These are phyloP conservation scores for Phalacrocorax aristotelis DNA, from an alignment of 2,113 vertebrate genomes.

Conservation along the genomic window DNA sequence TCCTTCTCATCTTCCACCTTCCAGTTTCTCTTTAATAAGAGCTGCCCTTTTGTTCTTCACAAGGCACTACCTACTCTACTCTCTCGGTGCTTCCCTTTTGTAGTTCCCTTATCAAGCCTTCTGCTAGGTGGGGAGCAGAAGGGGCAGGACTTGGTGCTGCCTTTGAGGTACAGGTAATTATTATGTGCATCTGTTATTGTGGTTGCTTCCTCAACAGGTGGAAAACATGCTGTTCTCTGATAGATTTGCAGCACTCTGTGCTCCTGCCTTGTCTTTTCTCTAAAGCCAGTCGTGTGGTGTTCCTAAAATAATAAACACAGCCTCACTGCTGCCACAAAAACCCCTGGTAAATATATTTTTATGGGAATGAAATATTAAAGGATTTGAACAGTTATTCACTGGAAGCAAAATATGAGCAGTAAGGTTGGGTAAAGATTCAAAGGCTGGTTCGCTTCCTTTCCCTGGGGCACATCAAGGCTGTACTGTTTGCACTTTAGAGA, in stretches of 20 bases:
- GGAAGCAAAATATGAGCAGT: slow-evolving; percentile 64
- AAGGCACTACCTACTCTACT: background rate
- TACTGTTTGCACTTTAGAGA: slow-evolving; percentile 54
- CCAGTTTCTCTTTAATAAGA: slow-evolving; percentile 8
- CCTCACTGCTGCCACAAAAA: slow-evolving; percentile 46
- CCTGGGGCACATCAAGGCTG: slow-evolving; percentile 43
- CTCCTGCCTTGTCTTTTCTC: slow-evolving; percentile 46
- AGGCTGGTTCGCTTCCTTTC: slow-evolving; percentile 58
- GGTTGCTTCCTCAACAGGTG: slow-evolving; percentile 57
- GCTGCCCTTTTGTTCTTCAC: background rate
- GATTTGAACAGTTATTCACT: slow-evolving; percentile 65
- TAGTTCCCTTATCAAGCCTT: slow-evolving; percentile 38
- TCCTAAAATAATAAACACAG: slow-evolving; percentile 62
- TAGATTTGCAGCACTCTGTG: slow-evolving; percentile 29
- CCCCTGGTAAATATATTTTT: slow-evolving; percentile 62
- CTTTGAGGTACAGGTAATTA: slow-evolving; percentile 64
- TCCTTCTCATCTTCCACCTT: slow-evolving; percentile 34
- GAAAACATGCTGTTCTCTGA: slow-evolving; percentile 54
- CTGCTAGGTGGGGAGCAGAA: slow-evolving; percentile 51
- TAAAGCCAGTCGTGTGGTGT: slow-evolving; percentile 3
- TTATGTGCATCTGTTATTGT: slow-evolving; percentile 57
- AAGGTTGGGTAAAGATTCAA: slow-evolving; percentile 65
- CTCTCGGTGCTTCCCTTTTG: background rate
- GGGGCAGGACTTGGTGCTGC: slow-evolving; percentile 36
- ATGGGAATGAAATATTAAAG: slow-evolving; percentile 67